These are phyloP conservation scores for Hephaestus fuliginosus DNA, from an alignment of 2,797 vertebrate genomes.

Conservation along the genomic window DNA sequence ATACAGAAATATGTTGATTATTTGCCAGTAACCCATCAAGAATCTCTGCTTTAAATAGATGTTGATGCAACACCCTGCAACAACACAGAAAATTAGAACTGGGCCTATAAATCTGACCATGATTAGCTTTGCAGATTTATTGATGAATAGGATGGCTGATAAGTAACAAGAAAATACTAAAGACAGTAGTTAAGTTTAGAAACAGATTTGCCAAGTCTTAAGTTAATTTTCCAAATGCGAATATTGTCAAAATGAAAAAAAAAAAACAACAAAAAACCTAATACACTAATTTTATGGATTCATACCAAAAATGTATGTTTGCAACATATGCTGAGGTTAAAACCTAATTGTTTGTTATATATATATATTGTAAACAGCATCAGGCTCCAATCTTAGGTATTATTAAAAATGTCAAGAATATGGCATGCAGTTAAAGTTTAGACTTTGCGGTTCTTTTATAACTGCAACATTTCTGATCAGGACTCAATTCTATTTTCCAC, in stretches of 20 bases:
- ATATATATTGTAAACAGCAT: neutral
- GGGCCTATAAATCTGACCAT: neutral
- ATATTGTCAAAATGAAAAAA: neutral
- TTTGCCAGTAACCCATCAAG: neutral
- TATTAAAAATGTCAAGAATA: slow-evolving; percentile 13
- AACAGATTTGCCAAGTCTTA: neutral
- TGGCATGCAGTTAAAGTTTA: neutral
- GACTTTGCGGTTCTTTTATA: neutral
- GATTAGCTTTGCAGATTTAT: neutral
- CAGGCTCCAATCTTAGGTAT: neutral
- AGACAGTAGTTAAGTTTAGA: neutral
- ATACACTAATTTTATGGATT: neutral
- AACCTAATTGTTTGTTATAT: too few relatives aligned
- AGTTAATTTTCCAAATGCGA: neutral
- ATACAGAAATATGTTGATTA: neutral
- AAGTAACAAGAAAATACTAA: neutral
- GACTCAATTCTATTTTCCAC: neutral
- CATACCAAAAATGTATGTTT: neutral
- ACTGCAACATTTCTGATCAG: slow-evolving; percentile 19
- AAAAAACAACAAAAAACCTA: neutral
- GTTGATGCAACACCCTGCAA: too few relatives aligned
- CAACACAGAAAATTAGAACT: neutral
- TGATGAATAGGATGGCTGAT: neutral
- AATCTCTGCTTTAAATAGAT: neutral
- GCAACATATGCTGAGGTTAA: neutral